These are phyloP conservation scores for Petrocephalus sullivani DNA, from an alignment of 2,797 vertebrate genomes.

Conservation along the genomic window DNA sequence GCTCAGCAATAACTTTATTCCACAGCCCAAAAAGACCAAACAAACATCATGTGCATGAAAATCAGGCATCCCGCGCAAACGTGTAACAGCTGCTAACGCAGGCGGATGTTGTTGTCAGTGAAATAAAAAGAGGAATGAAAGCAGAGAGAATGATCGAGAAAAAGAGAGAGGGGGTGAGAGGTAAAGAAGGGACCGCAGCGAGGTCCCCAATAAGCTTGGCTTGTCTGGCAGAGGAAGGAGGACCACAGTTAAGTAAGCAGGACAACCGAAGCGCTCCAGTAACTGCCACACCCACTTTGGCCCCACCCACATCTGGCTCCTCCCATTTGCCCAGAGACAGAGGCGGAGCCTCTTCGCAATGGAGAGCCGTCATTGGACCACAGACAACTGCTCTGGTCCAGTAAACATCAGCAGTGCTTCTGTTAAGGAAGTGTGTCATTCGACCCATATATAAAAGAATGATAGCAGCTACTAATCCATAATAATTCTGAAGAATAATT, in stretches of 20 bases:
- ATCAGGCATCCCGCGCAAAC: neutral
- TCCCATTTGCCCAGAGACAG: neutral
- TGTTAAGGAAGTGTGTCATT: neutral
- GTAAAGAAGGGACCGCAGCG: neutral
- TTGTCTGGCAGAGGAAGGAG: neutral
- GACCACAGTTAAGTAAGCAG: neutral
- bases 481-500: neutral
- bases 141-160: neutral
- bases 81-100: neutral
- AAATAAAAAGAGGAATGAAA: conserved; percentile 3
- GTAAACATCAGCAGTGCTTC: neutral
- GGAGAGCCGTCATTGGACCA: neutral
- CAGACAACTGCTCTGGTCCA: neutral
- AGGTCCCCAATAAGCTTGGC: neutral
- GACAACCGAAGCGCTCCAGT: neutral
- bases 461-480: neutral
- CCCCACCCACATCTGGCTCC: neutral
- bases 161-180: neutral
- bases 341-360: neutral
- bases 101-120: neutral
- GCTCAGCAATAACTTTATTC: neutral
- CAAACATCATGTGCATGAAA: neutral
- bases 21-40: neutral
- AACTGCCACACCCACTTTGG: neutral
- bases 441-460: neutral